Evolutionary conservation across 2,797 vertebrate genomes (phyloP), one percentile per base, ranked within the genome.

Genomic region (Pipistrellus pipistrellus): DNA sequence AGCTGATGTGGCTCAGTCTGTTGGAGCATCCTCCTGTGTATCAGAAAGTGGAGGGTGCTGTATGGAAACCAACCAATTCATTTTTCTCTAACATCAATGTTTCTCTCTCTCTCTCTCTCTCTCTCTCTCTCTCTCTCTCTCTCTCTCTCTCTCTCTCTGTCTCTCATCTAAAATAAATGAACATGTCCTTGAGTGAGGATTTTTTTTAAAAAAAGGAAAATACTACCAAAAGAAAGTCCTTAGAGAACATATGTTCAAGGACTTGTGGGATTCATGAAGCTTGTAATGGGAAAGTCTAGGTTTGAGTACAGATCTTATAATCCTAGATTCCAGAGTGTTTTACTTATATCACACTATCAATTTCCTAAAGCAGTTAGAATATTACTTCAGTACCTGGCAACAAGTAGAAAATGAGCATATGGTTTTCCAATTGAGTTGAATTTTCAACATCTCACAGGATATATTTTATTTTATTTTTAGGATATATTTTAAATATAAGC

Each of bases 401-500:
- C 82, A 90, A 59, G 51, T 44, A 83, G 27, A 82, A 83, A 87
- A 90, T 86, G 53, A 90, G 14, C 14, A 35, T 44, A 48, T 44
- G 38, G 53, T 90, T 96, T 94, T 82, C 38, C 53, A 92, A n/a
- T 57, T 51, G 46, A 83, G 30, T n/a, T 18, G 23, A 78, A 84
- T 94, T 93, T 94, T 87, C 32, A 83, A 23, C 62, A 78, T 86
- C 30, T 86, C n/a, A 72, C 64, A 78, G 71, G 48, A 83, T 64
- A 32, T 53, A 59, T 88, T 90, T 91, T 35, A 66, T 66, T 66
- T 66, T 66, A 68, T 35, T 68, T 68, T 68, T 68, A 68, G 64
- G 64, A 83, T 71, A 46, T 46, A 51, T 88, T 88, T 91, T 86
- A 94, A 94, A 86, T 30, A 95, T 68, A 57, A 94, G 77, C 72